Base-by-base conservation (phyloP, 2,113 vertebrate species). In the Echinops telfairi region DNA sequence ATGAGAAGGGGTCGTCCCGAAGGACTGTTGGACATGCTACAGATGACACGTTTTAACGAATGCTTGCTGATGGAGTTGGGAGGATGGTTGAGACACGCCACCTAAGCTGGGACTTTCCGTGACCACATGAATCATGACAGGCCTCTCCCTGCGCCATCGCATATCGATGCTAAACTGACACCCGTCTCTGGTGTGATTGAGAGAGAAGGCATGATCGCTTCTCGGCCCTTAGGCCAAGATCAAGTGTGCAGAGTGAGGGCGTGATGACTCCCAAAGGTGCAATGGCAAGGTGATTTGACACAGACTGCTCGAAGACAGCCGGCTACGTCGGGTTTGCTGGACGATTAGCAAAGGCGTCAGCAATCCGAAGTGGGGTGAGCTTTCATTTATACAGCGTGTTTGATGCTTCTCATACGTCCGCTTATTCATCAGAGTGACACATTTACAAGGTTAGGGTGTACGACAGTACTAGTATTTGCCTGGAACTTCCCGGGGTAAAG, bases 361-460 rank as follows among this genome's bases (percentile, higher is more conserved):
- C 81, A 16, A 80, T 43, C 43, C 94, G 36, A 92, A 88, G 58
- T 2, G n/a, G 31, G 43, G 58, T 36, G 38, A 73, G 83, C 64
- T 77, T 80, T 83, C 83, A n/a, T 40, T 22, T 89, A 3, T 78
- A 86, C 88, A 22, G 47, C 17, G 80, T 90, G 73, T 58, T 86
- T 53, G 53, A 94, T 53, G 70, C 80, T 73, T 71, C 16, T 33
- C 70, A 40, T 4, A 71, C 85, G 73, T 81, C 38, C 96, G 91
- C n/a, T 58, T 40, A 47, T 14, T 86, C 58, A 57, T 60, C 76
- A 88, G 92, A 27, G 7, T 57, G 58, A 83, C 80, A 92, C 78
- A 73, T 78, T 81, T 53, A 91, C 78, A 94, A 89, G n/a, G 58
- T 58, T 75, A 47, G 43, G 62, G 23, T 91, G 27, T 80, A 79